These are phyloP conservation scores for Zonitis immaculata DNA, from an alignment of 2,888 invertebrate species.

Conservation along the genomic window DNA sequence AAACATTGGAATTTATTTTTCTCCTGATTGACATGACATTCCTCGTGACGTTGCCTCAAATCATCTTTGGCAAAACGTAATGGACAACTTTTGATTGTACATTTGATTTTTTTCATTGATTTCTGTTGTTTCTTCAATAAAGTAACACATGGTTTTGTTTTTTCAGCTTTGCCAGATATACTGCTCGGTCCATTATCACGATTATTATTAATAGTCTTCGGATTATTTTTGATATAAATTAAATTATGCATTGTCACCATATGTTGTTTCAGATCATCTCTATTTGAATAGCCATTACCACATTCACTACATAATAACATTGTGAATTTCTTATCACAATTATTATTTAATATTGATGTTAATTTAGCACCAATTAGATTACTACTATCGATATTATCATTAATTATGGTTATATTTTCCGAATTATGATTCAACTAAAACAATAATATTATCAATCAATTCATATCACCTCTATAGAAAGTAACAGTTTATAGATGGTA, in stretches of 20 bases:
- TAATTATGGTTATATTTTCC: slow-evolving; percentile 7
- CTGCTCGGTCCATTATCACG: not conserved
- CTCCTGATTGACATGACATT: slow-evolving; percentile 50
- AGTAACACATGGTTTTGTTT: slow-evolving; percentile 3
- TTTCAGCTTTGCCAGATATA: not conserved
- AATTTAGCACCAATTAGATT: slow-evolving; percentile 18
- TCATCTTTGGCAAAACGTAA: slow-evolving; percentile 52
- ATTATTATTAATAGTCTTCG: not conserved
- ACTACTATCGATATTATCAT: slow-evolving; percentile 9
- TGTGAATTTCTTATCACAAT: slow-evolving; percentile 25
- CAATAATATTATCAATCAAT: too few relatives aligned
- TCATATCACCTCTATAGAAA: too few relatives aligned
- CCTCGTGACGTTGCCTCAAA: slow-evolving; percentile 50
- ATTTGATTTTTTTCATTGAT: slow-evolving; percentile 42
- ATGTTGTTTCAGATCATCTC: slow-evolving; percentile 51
- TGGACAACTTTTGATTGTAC: slow-evolving; percentile 53
- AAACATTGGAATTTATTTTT: slow-evolving; percentile 52
- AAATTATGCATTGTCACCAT: slow-evolving; percentile 48
- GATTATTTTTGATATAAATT: not conserved
- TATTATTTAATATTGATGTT: slow-evolving; percentile 30
- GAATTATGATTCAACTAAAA: slow-evolving; percentile 1
- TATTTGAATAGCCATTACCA: slow-evolving; percentile 48
- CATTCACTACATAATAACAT: slow-evolving; percentile 53
- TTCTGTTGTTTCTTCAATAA: slow-evolving; percentile 36
- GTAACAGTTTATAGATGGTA: too few relatives aligned